Conservation (phyloP, 1,140 invertebrate genomes). For the Drosophila hydei region DNA sequence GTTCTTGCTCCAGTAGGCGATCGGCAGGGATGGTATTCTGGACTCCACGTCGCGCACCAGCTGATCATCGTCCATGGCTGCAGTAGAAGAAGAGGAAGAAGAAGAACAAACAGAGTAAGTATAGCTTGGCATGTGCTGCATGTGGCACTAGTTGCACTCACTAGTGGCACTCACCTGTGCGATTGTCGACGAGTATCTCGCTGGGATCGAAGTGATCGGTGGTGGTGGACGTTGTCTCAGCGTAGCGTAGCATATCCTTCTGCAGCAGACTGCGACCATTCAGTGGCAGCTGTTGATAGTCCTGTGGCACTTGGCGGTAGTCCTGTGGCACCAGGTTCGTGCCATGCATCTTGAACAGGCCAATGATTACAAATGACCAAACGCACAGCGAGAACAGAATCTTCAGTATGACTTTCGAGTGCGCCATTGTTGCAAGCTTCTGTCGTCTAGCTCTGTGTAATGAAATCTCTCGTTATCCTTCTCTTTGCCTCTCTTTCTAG, state of each 20-base stretch:
- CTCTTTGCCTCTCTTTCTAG: neutral
- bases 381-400: slow-evolving; percentile 82
- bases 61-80: slow-evolving; percentile 88
- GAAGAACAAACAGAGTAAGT: neutral
- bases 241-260: slow-evolving; percentile 75
- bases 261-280: slow-evolving; percentile 79
- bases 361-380: slow-evolving; percentile 83
- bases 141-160: neutral
- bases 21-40: slow-evolving; percentile 91
- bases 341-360: slow-evolving; percentile 82
- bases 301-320: slow-evolving; percentile 69
- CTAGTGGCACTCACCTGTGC: slow-evolving; percentile 64
- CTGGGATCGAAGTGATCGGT: slow-evolving; percentile 81
- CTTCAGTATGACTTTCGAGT: slow-evolving; percentile 81
- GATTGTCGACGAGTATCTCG: slow-evolving; percentile 83
- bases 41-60: slow-evolving; percentile 90
- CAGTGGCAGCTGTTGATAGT: slow-evolving; percentile 70
- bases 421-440: slow-evolving; percentile 61
- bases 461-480: neutral
- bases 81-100: neutral
- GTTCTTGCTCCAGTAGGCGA: slow-evolving; percentile 92
- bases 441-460: neutral
- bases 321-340: slow-evolving; percentile 79
- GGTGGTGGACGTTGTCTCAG: slow-evolving; percentile 80
- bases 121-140: neutral